These are phyloP conservation scores for Conchocele bisecta DNA, from an alignment of 2,888 invertebrate genomes.

Conservation along the genomic window DNA sequence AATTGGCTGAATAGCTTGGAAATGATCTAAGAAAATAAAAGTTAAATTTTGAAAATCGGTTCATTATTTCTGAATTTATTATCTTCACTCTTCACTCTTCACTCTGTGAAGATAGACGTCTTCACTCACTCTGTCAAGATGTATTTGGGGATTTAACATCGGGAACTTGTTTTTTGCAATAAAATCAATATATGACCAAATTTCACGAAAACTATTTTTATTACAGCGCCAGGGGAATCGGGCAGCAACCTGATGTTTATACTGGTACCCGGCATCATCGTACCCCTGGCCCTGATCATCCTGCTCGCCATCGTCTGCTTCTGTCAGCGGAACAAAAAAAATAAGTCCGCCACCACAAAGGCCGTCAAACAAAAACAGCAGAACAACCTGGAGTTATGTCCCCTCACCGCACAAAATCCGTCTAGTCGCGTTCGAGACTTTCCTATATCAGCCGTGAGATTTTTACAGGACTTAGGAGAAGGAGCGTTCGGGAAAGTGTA, in stretches of 20 bases:
- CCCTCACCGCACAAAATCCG: slow-evolving; percentile 73
- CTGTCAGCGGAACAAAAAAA: slow-evolving; percentile 72
- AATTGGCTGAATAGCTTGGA: too few relatives aligned
- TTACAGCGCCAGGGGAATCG: slow-evolving; percentile 56
- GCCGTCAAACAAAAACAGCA: slow-evolving; percentile 52
- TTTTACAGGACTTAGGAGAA: slow-evolving; percentile 80
- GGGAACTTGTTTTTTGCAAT: too few relatives aligned
- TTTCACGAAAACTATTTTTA: not conserved
- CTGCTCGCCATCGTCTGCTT: slow-evolving; percentile 79
- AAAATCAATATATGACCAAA: too few relatives aligned
- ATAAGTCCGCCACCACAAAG: slow-evolving; percentile 56
- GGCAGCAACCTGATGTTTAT: slow-evolving; percentile 84
- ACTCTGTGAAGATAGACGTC: too few relatives aligned
- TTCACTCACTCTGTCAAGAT: too few relatives aligned
- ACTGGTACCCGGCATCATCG: slow-evolving; percentile 84
- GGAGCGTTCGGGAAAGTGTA: slow-evolving; percentile 99
- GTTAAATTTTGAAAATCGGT: too few relatives aligned
- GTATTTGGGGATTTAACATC: too few relatives aligned
- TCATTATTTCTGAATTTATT: too few relatives aligned
- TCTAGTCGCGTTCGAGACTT: slow-evolving; percentile 90
- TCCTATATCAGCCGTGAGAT: slow-evolving; percentile 88
- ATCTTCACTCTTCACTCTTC: too few relatives aligned
- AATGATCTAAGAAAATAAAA: too few relatives aligned
- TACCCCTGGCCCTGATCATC: slow-evolving; percentile 78
- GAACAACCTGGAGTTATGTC: slow-evolving; percentile 75